These are phyloP conservation scores for Lagopus leucura DNA, from an alignment of 2,113 vertebrate species.

Conservation along the genomic window DNA sequence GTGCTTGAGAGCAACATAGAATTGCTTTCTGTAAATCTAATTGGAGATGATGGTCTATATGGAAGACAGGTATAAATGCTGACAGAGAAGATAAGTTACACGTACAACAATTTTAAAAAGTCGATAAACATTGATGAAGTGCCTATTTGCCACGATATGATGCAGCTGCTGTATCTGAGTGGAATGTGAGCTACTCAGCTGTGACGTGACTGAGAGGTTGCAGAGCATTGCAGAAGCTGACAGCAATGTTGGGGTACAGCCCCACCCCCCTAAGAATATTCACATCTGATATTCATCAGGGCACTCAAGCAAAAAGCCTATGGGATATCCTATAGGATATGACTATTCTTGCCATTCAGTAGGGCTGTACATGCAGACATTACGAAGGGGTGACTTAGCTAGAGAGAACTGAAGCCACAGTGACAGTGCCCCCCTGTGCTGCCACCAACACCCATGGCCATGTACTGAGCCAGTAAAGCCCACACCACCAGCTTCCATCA, in stretches of 20 bases:
- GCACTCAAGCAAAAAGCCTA: background rate
- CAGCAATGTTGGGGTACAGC: background rate
- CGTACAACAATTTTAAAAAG: background rate
- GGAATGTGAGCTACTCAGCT: background rate
- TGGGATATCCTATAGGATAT: background rate
- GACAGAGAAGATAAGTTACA: background rate
- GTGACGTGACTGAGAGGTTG: background rate
- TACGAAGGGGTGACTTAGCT: accelerated
- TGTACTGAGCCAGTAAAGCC: background rate
- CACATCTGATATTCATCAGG: background rate
- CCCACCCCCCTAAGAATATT: background rate
- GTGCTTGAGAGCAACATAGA: background rate
- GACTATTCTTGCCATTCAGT: background rate
- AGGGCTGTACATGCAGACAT: background rate
- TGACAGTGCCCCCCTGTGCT: background rate
- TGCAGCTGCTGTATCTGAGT: background rate
- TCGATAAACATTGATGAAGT: background rate
- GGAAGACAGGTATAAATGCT: background rate
- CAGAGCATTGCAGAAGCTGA: background rate
- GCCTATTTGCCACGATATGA: background rate
- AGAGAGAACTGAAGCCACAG: background rate
- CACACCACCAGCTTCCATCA: background rate
- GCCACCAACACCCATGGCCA: background rate
- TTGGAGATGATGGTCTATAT: background rate
- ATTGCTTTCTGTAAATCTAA: background rate